These are phyloP conservation scores for Spheniscus mendiculus DNA, from an alignment of 2,113 vertebrate species.

Conservation along the genomic window DNA sequence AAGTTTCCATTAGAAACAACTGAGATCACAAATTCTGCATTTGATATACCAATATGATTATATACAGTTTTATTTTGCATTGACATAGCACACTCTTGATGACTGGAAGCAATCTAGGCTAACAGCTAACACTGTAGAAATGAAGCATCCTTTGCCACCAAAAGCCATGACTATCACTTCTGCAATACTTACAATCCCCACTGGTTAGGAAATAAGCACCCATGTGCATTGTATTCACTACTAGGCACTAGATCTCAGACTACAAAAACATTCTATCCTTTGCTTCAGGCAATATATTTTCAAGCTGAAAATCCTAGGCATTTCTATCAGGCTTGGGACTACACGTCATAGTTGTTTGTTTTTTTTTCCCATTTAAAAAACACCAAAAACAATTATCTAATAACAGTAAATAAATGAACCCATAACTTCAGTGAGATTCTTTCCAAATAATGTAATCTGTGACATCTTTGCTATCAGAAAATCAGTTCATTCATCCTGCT, in stretches of 20 bases:
- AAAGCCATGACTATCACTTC: neutral
- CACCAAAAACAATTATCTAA: neutral
- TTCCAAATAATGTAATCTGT: neutral
- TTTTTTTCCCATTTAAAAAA: neutral
- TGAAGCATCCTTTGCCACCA: neutral
- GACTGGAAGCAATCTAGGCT: neutral
- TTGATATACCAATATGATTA: neutral
- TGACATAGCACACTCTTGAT: neutral
- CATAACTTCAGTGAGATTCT: neutral
- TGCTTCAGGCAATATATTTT: neutral
- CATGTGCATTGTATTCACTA: neutral
- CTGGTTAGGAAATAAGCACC: neutral
- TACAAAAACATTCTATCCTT: neutral
- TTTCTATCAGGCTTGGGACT: neutral
- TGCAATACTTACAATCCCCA: neutral
- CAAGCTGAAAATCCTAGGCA: neutral
- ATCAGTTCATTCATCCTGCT: neutral
- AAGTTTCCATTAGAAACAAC: neutral
- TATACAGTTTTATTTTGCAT: neutral
- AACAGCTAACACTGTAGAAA: neutral
- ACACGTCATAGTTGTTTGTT: neutral
- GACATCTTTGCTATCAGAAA: neutral
- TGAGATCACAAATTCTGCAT: neutral
- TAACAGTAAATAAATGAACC: neutral
- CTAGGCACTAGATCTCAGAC: neutral